phyloP scores from a whole-genome alignment of 2,888 invertebrate species.

The Incurvaria masculella region DNA sequence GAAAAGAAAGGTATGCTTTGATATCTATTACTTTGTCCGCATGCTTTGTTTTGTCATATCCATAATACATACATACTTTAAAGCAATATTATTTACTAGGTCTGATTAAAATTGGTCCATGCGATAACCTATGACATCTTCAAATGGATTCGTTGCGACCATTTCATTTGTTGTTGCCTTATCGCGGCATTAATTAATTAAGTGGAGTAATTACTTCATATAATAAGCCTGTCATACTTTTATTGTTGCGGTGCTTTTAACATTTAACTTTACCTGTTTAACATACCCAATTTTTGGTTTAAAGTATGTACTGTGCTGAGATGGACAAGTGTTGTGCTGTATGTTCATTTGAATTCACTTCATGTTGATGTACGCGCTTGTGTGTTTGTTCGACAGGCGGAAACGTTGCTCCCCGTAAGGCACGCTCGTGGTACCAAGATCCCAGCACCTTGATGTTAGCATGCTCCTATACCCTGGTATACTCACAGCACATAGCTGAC shows the following conservation, averaged over 20 bases:
- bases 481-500: constrained; percentile 66
- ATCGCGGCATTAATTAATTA: too few relatives aligned
- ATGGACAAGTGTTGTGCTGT: not conserved
- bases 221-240: too few relatives aligned
- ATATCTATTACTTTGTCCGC: not conserved
- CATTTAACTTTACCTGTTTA: too few relatives aligned
- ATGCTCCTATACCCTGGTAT: constrained; percentile 72
- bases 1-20: constrained; percentile 44
- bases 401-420: constrained; percentile 22
- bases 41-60: not conserved
- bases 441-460: constrained; percentile 68
- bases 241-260: too few relatives aligned
- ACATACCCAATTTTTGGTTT: too few relatives aligned
- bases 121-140: not conserved
- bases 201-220: too few relatives aligned
- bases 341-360: too few relatives aligned
- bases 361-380: not conserved
- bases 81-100: not conserved
- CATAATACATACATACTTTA: not conserved
- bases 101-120: not conserved
- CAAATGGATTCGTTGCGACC: not conserved
- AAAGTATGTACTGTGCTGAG: too few relatives aligned
- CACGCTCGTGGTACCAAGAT: constrained; percentile 55
- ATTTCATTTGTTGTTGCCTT: not conserved
- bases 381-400: constrained; percentile 37